phyloP scores from a whole-genome alignment of 2,797 vertebrate genomes.

The Cygnus olor region DNA sequence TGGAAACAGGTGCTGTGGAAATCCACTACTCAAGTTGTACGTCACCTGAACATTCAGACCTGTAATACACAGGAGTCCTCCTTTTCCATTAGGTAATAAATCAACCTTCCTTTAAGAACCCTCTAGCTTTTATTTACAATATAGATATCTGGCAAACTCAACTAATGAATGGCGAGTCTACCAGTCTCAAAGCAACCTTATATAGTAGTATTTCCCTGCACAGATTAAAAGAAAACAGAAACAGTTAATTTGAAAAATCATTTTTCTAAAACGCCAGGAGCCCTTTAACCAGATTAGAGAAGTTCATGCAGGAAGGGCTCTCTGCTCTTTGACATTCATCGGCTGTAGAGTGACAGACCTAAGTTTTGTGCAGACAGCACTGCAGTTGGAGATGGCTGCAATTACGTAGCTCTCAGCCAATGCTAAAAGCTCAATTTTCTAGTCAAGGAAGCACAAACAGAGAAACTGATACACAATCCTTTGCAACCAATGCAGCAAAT shows the following conservation, averaged over 20 bases:
- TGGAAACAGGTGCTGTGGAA: neutral
- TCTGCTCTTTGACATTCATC: conserved; percentile 35
- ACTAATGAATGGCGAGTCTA: conserved; percentile 44
- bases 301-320: conserved; percentile 27
- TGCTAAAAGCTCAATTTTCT: neutral
- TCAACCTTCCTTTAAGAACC: neutral
- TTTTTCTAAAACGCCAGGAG: conserved; percentile 55
- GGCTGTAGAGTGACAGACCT: conserved; percentile 14
- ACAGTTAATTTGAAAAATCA: conserved; percentile 18
- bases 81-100: neutral
- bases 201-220: conserved; percentile 19
- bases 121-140: conserved; percentile 30
- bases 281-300: conserved; percentile 59
- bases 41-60: neutral
- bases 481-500: neutral
- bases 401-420: neutral
- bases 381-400: neutral
- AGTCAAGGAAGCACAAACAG: neutral
- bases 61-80: neutral
- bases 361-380: neutral
- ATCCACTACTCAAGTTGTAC: neutral
- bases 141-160: neutral
- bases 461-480: neutral
- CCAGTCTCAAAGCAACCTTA: conserved; percentile 37
- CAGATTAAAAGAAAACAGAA: conserved; percentile 52